Percentiles rank a stretch among this genome's conserved stretches.
These are phyloP conservation scores for Urocynchramus pylzowi DNA, from an alignment of 2,113 vertebrate species.

Conservation along the genomic window DNA sequence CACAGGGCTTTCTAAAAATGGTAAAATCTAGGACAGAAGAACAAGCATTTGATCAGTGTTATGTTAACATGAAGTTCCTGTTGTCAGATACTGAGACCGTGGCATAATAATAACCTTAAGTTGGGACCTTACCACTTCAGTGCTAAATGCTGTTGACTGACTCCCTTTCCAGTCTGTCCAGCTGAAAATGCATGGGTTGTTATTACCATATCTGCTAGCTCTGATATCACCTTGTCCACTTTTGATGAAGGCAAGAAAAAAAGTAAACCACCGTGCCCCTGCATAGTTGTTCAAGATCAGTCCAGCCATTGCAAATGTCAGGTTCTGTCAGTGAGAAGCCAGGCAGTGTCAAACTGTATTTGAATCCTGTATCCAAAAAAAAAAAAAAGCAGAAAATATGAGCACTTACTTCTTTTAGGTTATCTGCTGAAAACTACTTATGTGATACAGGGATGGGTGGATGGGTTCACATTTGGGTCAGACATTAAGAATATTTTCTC, in stretches of 20 bases:
- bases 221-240: neutral
- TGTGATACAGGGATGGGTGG: neutral
- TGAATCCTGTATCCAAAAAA: neutral
- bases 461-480: neutral
- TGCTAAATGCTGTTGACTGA: neutral
- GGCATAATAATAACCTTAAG: neutral
- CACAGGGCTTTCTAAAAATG: neutral
- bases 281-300: neutral
- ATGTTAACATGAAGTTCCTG: neutral
- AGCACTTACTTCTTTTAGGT: neutral
- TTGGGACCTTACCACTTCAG: neutral
- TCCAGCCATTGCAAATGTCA: neutral
- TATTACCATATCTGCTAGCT: neutral
- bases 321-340: neutral
- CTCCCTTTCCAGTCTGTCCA: neutral
- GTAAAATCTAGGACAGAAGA: neutral
- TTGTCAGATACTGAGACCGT: neutral
- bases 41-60: neutral
- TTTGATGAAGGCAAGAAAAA: neutral
- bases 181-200: neutral
- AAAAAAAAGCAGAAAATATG: neutral
- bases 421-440: neutral
- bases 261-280: fast-evolving
- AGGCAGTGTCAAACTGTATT: neutral
- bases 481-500: neutral